Percentiles rank a stretch among this genome's conserved stretches.
phyloP scores from a whole-genome alignment of 1,140 invertebrate genomes.

The Melanaphis sacchari region DNA sequence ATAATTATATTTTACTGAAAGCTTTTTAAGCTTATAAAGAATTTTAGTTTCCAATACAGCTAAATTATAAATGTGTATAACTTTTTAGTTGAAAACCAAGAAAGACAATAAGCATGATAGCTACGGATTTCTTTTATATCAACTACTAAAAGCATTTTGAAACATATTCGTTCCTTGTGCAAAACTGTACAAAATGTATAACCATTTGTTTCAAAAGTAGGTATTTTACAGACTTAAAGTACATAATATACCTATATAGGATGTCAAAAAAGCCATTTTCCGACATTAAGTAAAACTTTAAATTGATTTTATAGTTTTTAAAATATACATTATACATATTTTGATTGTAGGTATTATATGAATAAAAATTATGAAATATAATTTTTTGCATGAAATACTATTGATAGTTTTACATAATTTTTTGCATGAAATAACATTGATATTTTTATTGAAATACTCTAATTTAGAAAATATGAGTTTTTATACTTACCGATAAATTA shows the following conservation, averaged over 20 bases:
- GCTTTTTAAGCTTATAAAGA: neutral
- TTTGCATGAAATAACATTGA: neutral
- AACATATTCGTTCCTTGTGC: neutral
- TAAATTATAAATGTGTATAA: neutral
- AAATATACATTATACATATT: neutral
- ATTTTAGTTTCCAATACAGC: neutral
- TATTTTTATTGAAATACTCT: neutral
- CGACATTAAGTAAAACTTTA: neutral
- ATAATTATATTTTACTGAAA: neutral
- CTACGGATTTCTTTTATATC: neutral
- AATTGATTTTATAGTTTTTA: neutral
- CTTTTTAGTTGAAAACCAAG: neutral
- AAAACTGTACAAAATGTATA: neutral
- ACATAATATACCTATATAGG: neutral
- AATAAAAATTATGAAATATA: neutral
- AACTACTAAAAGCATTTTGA: slow-evolving; percentile 6
- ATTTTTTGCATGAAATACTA: too few relatives aligned
- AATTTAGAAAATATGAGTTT: neutral
- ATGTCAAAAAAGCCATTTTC: neutral
- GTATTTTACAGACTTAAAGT: neutral
- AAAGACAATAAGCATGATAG: slow-evolving; percentile 5
- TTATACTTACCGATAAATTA: neutral
- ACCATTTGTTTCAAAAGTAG: neutral
- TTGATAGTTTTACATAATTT: too few relatives aligned
- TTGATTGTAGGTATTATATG: neutral